These are phyloP conservation scores for Mercenaria mercenaria DNA, from an alignment of 1,140 invertebrate species.

Conservation along the genomic window DNA sequence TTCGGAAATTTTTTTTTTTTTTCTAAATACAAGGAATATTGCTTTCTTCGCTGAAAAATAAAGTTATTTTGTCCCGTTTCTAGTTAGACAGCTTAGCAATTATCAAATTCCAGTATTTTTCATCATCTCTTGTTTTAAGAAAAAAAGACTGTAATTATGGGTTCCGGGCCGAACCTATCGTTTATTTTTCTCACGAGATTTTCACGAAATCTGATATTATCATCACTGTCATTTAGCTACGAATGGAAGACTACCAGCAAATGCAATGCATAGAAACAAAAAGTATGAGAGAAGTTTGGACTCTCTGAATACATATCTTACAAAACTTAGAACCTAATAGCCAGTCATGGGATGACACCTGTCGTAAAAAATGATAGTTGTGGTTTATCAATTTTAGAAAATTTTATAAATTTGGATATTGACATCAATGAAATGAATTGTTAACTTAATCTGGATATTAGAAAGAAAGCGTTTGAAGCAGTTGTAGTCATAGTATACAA, in stretches of 20 bases:
- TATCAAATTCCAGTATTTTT: neutral
- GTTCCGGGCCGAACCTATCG: neutral
- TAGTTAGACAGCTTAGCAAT: neutral
- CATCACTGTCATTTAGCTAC: neutral
- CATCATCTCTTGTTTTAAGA: neutral
- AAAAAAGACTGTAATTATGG: neutral
- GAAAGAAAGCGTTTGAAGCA: too few relatives aligned
- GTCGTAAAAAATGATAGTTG: neutral
- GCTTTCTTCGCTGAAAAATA: neutral
- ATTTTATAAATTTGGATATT: neutral
- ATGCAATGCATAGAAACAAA: neutral
- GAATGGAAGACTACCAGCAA: neutral
- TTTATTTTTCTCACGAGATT: slow-evolving; percentile 15
- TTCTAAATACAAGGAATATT: neutral
- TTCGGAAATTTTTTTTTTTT: too few relatives aligned
- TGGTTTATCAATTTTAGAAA: neutral
- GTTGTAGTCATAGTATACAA: too few relatives aligned
- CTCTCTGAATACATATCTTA: neutral
- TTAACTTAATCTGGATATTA: neutral
- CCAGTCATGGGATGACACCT: neutral
- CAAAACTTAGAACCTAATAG: neutral
- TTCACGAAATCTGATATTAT: neutral
- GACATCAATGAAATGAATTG: neutral
- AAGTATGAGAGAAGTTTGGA: neutral
- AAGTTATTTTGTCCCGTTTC: neutral